Conservation (phyloP, 2,113 vertebrate genomes). For the Euleptes europaea region DNA sequence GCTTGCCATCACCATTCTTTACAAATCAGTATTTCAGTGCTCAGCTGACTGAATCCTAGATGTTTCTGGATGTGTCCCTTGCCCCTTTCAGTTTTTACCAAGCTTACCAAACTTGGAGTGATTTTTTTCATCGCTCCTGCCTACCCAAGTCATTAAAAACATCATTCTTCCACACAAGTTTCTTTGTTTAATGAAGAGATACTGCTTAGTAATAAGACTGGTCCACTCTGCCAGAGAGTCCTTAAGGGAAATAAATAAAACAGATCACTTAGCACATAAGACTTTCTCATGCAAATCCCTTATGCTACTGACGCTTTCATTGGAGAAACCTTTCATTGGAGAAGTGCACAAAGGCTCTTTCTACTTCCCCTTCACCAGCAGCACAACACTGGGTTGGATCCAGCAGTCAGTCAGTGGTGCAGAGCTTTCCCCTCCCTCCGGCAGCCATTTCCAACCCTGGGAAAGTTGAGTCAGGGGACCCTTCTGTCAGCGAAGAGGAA, state of each 20-base stretch:
- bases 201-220: constrained; percentile 24
- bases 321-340: background rate
- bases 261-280: background rate
- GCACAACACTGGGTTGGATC: background rate
- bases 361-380: background rate
- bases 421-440: too few relatives aligned
- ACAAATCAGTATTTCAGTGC: background rate
- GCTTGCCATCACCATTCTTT: background rate
- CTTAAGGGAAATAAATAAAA: constrained; percentile 16
- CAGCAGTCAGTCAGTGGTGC: too few relatives aligned
- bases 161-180: background rate
- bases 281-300: background rate
- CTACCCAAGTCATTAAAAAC: constrained; percentile 3
- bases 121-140: background rate
- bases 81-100: background rate
- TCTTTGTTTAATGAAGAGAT: constrained; percentile 55
- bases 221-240: background rate
- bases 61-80: background rate
- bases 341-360: background rate
- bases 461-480: too few relatives aligned
- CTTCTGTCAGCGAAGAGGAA: too few relatives aligned
- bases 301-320: background rate
- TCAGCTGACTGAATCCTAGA: background rate
- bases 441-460: too few relatives aligned
- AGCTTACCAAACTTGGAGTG: background rate